Conservation (phyloP, 2,888 invertebrate genomes). For the Synergus laeviventris region DNA sequence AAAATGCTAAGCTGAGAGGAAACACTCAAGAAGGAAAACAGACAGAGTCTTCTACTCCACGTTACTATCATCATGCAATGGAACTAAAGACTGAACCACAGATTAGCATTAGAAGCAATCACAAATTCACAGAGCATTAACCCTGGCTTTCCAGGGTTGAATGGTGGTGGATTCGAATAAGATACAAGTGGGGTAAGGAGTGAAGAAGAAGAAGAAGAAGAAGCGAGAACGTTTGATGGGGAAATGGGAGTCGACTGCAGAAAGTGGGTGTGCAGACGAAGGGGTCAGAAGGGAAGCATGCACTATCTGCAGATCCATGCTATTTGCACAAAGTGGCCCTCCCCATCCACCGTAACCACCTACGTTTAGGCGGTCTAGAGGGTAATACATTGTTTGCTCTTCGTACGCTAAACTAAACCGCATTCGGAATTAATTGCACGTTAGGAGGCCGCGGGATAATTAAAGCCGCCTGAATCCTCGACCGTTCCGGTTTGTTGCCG, state of each 20-base stretch:
- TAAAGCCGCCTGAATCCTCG: constrained; percentile 68
- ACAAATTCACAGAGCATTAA: constrained; percentile 68
- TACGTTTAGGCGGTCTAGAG: constrained; percentile 66
- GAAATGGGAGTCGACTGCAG: constrained; percentile 47
- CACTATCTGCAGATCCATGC: constrained; percentile 69
- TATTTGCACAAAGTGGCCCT: constrained; percentile 71
- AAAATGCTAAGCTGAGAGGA: not conserved
- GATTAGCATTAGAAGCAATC: constrained; percentile 65
- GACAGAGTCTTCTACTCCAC: not conserved
- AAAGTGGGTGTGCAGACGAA: constrained; percentile 45
- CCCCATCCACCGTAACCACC: constrained; percentile 64
- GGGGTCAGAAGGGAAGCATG: constrained; percentile 58
- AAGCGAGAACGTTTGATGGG: constrained; percentile 41
- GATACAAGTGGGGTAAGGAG: constrained; percentile 46
- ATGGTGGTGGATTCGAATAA: constrained; percentile 37
- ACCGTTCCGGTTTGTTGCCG: constrained; percentile 57
- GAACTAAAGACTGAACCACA: constrained; percentile 41
- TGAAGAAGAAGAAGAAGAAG: constrained; percentile 43
- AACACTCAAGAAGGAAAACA: not conserved
- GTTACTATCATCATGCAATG: not conserved
- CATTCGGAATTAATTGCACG: constrained; percentile 73
- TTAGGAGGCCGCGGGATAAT: constrained; percentile 70
- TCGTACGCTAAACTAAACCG: constrained; percentile 73
- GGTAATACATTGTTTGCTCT: constrained; percentile 72
- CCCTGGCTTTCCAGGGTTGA: constrained; percentile 52